These are phyloP conservation scores for Pygmarrhopalites habei DNA, from an alignment of 1,140 invertebrate genomes.

Conservation along the genomic window DNA sequence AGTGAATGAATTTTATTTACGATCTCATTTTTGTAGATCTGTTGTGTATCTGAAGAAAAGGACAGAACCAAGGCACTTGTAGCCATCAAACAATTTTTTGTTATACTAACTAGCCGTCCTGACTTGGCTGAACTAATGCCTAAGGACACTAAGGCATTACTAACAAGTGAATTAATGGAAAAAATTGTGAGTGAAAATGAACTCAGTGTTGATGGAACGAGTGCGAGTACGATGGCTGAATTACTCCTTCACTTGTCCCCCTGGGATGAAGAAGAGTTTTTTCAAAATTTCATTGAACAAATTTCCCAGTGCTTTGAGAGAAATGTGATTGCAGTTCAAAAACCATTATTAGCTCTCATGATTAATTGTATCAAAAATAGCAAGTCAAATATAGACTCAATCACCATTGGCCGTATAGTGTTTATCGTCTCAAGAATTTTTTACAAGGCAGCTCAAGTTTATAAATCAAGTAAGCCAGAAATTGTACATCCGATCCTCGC, in stretches of 20 bases:
- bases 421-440: conserved; percentile 7
- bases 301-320: not conserved
- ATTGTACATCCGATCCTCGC: conserved; percentile 8
- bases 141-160: conserved; percentile 3
- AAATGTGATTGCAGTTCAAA: not conserved
- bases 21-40: not conserved
- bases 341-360: conserved; percentile 11
- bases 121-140: conserved; percentile 6
- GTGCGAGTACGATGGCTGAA: not conserved
- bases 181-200: conserved; percentile 1
- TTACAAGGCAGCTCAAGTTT: conserved; percentile 10
- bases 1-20: not conserved
- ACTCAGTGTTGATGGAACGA: not conserved
- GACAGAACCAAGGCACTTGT: conserved; percentile 16
- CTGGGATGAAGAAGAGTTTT: not conserved
- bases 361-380: conserved; percentile 13
- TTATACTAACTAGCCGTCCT: conserved; percentile 15
- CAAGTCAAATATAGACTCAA: not conserved
- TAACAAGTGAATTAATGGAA: not conserved
- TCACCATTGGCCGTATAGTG: conserved; percentile 9
- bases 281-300: conserved; percentile 6
- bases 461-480: not conserved
- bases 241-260: conserved; percentile 11
- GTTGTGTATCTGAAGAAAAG: not conserved
- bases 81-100: conserved; percentile 31